Conservation (phyloP, 2,797 vertebrate genomes). For the Oceanodroma leucorhoa region DNA sequence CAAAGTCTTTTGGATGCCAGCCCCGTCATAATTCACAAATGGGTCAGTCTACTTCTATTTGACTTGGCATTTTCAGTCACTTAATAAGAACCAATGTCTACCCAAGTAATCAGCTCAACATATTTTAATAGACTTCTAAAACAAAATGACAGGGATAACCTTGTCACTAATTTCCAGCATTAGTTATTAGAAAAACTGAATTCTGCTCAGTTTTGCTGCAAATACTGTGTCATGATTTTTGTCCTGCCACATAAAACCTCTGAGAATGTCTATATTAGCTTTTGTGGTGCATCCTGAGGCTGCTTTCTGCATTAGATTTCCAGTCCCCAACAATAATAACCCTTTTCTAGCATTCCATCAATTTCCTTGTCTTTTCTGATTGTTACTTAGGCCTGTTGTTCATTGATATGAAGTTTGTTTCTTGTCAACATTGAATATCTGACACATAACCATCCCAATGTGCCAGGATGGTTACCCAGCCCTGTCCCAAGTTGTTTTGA, state of each 20-base stretch:
- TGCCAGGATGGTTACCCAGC: neutral
- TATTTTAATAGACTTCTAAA: neutral
- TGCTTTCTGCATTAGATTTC: neutral
- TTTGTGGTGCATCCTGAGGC: neutral
- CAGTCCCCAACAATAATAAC: neutral
- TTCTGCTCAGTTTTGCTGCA: neutral
- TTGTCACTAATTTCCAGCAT: neutral
- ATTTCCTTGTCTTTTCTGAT: neutral
- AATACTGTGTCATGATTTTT: neutral
- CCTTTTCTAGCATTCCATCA: neutral
- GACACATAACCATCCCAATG: neutral
- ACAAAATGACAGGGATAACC: neutral
- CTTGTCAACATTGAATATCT: neutral
- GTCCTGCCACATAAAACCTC: neutral
- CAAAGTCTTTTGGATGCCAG: constrained; percentile 6
- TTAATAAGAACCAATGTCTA: neutral
- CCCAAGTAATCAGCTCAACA: neutral
- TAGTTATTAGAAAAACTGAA: neutral
- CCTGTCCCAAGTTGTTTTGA: neutral
- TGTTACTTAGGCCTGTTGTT: neutral
- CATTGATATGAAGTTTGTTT: neutral
- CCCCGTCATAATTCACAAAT: constrained; percentile 10
- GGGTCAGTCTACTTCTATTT: neutral
- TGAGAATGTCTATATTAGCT: neutral
- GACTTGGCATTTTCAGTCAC: neutral